phyloP scores from a whole-genome alignment of 2,888 invertebrate species.

The Liopterus haemorrhoidalis region DNA sequence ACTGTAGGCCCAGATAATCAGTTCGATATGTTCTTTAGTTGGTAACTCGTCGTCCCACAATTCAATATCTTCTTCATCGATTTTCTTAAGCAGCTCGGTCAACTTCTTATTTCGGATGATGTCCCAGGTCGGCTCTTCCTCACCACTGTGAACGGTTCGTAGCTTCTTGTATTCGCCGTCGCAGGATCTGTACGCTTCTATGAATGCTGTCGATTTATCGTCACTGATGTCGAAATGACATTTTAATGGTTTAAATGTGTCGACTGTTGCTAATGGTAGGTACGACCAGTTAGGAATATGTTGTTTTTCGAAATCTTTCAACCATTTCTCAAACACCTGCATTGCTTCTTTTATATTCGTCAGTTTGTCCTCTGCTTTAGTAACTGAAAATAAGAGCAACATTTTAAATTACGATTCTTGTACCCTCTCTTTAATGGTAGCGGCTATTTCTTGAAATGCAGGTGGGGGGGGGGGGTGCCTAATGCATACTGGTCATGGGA shows the following conservation, averaged over 20 bases:
- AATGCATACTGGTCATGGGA: not conserved
- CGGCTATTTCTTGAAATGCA: slow-evolving; percentile 15
- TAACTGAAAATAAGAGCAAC: slow-evolving; percentile 50
- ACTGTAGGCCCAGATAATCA: slow-evolving; percentile 72
- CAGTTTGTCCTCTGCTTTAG: slow-evolving; percentile 69
- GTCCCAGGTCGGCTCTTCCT: slow-evolving; percentile 64
- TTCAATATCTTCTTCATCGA: slow-evolving; percentile 57
- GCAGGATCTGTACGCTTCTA: slow-evolving; percentile 57
- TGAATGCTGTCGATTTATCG: slow-evolving; percentile 50
- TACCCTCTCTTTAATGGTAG: not conserved
- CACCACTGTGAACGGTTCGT: slow-evolving; percentile 55
- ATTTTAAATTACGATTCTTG: slow-evolving; percentile 5
- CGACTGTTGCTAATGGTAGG: slow-evolving; percentile 55
- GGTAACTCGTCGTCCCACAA: slow-evolving; percentile 63
- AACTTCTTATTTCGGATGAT: slow-evolving; percentile 62
- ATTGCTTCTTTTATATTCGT: slow-evolving; percentile 70
- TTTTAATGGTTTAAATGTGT: slow-evolving; percentile 51
- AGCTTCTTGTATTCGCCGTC: slow-evolving; percentile 70
- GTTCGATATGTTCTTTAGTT: slow-evolving; percentile 59
- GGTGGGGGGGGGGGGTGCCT: slow-evolving; percentile 2
- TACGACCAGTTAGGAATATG: slow-evolving; percentile 66
- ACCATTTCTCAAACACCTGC: slow-evolving; percentile 62
- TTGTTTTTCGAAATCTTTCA: slow-evolving; percentile 65
- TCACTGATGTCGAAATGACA: slow-evolving; percentile 49
- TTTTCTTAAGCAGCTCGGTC: slow-evolving; percentile 51